Conservation (phyloP, 1,140 invertebrate species). For the Chironomus tepperi region DNA sequence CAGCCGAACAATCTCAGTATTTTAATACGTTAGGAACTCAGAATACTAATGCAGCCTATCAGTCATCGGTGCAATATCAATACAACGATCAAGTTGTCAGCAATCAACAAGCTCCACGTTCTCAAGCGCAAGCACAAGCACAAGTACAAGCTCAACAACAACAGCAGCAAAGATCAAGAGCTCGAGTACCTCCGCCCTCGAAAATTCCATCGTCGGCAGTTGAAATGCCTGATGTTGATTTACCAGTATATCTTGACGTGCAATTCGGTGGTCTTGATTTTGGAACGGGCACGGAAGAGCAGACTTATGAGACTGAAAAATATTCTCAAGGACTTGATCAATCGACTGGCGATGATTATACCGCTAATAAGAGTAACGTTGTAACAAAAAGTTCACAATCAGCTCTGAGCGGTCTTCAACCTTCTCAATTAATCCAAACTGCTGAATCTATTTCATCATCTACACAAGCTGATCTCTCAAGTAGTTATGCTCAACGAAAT, state of each 20-base stretch:
- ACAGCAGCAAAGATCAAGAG: conserved; percentile 55
- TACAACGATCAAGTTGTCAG: conserved; percentile 34
- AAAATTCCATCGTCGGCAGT: conserved; percentile 92
- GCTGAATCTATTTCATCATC: conserved; percentile 3
- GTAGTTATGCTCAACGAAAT: not conserved
- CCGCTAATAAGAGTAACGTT: conserved; percentile 30
- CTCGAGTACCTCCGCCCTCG: conserved; percentile 81
- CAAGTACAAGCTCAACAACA: conserved; percentile 52
- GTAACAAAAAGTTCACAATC: conserved; percentile 30
- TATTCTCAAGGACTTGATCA: conserved; percentile 33
- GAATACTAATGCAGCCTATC: conserved; percentile 30
- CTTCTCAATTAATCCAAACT: conserved; percentile 30
- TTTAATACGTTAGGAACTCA: conserved; percentile 38
- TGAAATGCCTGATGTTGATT: conserved; percentile 82
- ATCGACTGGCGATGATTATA: conserved; percentile 34
- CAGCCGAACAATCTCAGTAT: conserved; percentile 41
- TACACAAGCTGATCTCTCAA: not conserved
- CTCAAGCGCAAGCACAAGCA: conserved; percentile 37
- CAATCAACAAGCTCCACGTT: conserved; percentile 32
- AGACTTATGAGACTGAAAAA: conserved; percentile 47
- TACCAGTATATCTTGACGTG: conserved; percentile 73
- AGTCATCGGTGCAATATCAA: conserved; percentile 29
- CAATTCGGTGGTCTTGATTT: conserved; percentile 90
- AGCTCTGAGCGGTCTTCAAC: conserved; percentile 34
- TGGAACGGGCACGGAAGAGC: conserved; percentile 51